These are phyloP conservation scores for Rhagologus leucostigma DNA, from an alignment of 2,113 vertebrate genomes.

Conservation along the genomic window DNA sequence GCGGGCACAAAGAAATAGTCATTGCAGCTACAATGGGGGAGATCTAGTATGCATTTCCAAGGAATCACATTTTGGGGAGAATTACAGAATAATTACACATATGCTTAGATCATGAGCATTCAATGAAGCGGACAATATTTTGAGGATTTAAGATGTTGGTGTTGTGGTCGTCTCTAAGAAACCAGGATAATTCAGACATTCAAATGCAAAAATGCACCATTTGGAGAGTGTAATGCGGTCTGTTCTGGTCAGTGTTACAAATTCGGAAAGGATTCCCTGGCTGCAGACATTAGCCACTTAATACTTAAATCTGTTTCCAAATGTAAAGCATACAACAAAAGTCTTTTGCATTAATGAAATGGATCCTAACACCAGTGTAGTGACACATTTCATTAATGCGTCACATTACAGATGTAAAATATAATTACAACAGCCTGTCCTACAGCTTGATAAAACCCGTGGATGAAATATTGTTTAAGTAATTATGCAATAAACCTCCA, in stretches of 20 bases:
- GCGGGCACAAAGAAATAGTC: slow-evolving; percentile 86
- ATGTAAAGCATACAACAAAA: slow-evolving; percentile 85
- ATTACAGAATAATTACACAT: slow-evolving; percentile 96
- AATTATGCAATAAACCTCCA: slow-evolving; percentile 42
- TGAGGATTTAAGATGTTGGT: slow-evolving; percentile 93
- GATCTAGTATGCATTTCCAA: slow-evolving; percentile 82
- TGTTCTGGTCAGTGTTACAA: slow-evolving; percentile 85
- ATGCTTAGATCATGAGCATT: slow-evolving; percentile 88
- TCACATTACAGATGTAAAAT: slow-evolving; percentile 69
- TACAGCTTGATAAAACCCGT: slow-evolving; percentile 43
- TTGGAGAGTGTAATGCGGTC: slow-evolving; percentile 86
- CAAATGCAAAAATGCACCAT: slow-evolving; percentile 88
- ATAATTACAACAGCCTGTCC: slow-evolving; percentile 71
- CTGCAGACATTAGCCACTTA: slow-evolving; percentile 84
- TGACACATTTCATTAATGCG: slow-evolving; percentile 72
- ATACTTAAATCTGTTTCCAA: slow-evolving; percentile 88
- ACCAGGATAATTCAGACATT: slow-evolving; percentile 87
- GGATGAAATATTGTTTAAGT: slow-evolving; percentile 63
- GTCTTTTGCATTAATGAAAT: slow-evolving; percentile 77
- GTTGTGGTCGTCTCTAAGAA: slow-evolving; percentile 86
- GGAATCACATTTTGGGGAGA: slow-evolving; percentile 87
- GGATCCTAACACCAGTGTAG: slow-evolving; percentile 54
- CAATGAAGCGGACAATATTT: slow-evolving; percentile 90
- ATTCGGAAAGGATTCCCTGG: slow-evolving; percentile 83
- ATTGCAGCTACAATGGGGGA: slow-evolving; percentile 79